Evolutionary conservation across 2,888 invertebrate genomes (phyloP), one percentile per base, ranked within the genome.

Genomic region (Tyria jacobaeae): DNA sequence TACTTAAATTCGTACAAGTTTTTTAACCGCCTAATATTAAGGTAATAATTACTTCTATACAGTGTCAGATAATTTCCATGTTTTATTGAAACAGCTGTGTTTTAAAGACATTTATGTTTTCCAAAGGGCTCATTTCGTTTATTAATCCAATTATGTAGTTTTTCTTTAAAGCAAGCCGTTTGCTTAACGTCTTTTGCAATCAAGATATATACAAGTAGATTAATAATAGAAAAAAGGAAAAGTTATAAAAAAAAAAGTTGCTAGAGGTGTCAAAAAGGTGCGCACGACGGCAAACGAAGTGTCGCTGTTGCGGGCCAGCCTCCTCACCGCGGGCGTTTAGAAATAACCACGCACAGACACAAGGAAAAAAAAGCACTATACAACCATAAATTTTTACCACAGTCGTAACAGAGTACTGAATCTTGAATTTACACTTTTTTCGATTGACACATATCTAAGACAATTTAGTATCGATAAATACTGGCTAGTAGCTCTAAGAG

Each of bases 221-320:
- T n/a, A n/a, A n/a, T n/a, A n/a, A n/a, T n/a, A n/a, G n/a, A n/a
- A n/a, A n/a, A n/a, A n/a, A n/a, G n/a, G n/a, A n/a, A n/a, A n/a
- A n/a, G n/a, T n/a, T 68, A 60, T 60, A 70, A 76, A 74, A 78
- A 78, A 70, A 66, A 65, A 64, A 82, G 76, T 78, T 79, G 73
- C 74, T 64, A 62, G 73, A 81, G 81, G 80, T 78, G 80, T 82
- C 81, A 83, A 81, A 78, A 79, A 80, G 70, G 77, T 75, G 77
- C 58, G 76, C 70, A 71, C 71, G 78, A 69, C 83, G 84, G 86
- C 85, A 86, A 81, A 79, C 73, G 62, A 75, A 76, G 54, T 54
- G 64, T 62, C 70, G 67, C 54, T 62, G 60, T 67, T 67, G 60
- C 62, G 57, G 67, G 62, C 65, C 62, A 55, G 50, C 47, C 58